These are phyloP conservation scores for Pseudopodoces humilis DNA, from an alignment of 2,113 vertebrate genomes.

Conservation along the genomic window DNA sequence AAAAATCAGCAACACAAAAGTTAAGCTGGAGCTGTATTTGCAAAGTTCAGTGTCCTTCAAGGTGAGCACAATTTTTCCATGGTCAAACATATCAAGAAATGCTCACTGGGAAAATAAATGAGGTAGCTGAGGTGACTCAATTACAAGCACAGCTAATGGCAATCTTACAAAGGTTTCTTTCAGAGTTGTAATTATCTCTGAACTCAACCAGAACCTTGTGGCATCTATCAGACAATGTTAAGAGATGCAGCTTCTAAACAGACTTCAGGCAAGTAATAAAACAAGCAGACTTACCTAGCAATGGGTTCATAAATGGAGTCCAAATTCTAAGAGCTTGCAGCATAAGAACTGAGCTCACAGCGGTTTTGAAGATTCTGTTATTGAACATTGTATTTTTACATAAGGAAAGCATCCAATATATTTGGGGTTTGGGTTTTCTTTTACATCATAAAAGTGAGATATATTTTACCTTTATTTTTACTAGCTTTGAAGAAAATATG, in stretches of 20 bases:
- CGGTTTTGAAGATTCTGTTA: background rate
- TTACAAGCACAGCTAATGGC: slow-evolving; percentile 6
- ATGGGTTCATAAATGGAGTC: background rate
- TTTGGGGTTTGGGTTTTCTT: background rate
- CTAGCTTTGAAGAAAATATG: background rate
- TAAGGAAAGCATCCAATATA: background rate
- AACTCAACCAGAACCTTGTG: background rate
- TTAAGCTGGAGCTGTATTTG: background rate
- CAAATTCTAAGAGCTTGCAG: background rate
- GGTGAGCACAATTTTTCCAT: background rate
- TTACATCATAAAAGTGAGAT: background rate
- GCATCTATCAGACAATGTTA: background rate
- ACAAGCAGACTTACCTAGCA: background rate
- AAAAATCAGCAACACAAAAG: background rate
- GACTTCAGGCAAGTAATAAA: background rate
- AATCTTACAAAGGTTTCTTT: background rate
- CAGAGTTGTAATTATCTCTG: background rate
- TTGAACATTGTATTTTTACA: background rate
- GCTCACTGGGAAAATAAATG: slow-evolving; percentile 27
- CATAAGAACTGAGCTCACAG: background rate
- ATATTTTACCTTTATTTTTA: slow-evolving; percentile 9
- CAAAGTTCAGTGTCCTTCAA: background rate
- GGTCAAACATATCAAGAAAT: background rate
- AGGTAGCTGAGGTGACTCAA: slow-evolving; percentile 10
- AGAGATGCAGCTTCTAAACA: background rate